phyloP scores from a whole-genome alignment of 1,140 invertebrate genomes.

The Apis dorsata region DNA sequence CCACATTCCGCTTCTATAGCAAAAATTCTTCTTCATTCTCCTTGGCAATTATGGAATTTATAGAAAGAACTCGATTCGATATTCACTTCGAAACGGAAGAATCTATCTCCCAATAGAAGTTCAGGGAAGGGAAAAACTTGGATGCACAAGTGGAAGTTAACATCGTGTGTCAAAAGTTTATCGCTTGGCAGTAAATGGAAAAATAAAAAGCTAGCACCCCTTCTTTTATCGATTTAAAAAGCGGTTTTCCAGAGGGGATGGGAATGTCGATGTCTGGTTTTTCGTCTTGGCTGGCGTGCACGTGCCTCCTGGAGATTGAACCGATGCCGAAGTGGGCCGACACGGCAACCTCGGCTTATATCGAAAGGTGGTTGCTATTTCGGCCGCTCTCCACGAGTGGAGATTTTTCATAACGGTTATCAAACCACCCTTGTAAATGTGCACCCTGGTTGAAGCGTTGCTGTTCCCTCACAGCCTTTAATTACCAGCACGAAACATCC shows the following conservation, averaged over 20 bases:
- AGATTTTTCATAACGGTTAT: conserved; percentile 58
- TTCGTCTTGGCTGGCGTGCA: conserved; percentile 24
- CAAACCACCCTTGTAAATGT: conserved; percentile 12
- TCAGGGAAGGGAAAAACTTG: neutral
- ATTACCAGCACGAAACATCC: conserved; percentile 59
- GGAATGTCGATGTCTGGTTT: conserved; percentile 17
- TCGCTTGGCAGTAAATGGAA: neutral
- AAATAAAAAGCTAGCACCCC: neutral
- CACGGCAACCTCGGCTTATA: conserved; percentile 29
- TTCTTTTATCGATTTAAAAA: conserved; percentile 29
- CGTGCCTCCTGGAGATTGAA: conserved; percentile 34
- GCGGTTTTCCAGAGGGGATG: neutral
- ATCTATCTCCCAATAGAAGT: neutral
- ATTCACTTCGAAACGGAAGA: too few species aligned
- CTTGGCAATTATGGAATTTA: too few species aligned
- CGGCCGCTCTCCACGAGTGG: conserved; percentile 2
- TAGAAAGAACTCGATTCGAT: too few species aligned
- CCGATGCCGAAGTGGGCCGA: conserved; percentile 31
- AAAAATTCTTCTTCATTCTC: too few species aligned
- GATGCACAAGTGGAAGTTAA: neutral
- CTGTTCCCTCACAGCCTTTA: conserved; percentile 55
- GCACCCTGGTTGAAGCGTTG: conserved; percentile 7
- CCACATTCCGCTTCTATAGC: too few species aligned
- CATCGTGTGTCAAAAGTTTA: neutral
- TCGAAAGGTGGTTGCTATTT: conserved; percentile 15